Evolutionary conservation across 2,113 vertebrate genomes (phyloP).

Genomic region (Heteronetta atricapilla): DNA sequence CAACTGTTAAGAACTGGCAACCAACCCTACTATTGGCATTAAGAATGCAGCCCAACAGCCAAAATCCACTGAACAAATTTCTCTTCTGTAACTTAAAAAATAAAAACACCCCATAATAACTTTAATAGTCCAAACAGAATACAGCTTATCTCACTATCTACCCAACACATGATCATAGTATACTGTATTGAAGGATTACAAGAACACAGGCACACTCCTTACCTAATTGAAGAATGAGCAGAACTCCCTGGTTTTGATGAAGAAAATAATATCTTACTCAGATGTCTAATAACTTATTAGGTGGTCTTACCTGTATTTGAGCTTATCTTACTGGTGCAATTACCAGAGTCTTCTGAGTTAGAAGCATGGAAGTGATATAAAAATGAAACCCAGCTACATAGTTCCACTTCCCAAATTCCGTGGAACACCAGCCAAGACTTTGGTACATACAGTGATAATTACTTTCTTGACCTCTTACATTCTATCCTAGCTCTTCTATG

Average conservation of each 20-base stretch:
- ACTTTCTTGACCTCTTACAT: background rate
- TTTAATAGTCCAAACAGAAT: background rate
- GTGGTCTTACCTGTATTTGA: background rate
- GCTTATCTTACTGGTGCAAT: background rate
- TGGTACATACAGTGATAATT: background rate
- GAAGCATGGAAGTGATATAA: background rate
- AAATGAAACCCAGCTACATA: background rate
- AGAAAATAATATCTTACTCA: background rate
- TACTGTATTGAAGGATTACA: background rate
- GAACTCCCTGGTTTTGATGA: background rate
- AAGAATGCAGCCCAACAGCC: constrained; percentile 22
- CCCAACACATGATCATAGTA: background rate
- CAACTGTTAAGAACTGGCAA: background rate
- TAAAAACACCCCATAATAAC: background rate
- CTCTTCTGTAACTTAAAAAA: background rate
- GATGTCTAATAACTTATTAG: background rate
- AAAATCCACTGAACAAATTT: background rate
- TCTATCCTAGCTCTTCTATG: background rate
- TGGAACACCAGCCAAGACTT: background rate
- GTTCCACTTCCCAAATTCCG: background rate
- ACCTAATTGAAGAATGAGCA: background rate
- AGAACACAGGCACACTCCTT: background rate
- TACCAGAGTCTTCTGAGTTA: background rate
- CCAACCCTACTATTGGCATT: background rate
- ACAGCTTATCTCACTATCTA: background rate